Evolutionary conservation across 2,113 vertebrate genomes (phyloP), one percentile per base, ranked within the genome.

Genomic region (Chlorodrepanis virens): DNA sequence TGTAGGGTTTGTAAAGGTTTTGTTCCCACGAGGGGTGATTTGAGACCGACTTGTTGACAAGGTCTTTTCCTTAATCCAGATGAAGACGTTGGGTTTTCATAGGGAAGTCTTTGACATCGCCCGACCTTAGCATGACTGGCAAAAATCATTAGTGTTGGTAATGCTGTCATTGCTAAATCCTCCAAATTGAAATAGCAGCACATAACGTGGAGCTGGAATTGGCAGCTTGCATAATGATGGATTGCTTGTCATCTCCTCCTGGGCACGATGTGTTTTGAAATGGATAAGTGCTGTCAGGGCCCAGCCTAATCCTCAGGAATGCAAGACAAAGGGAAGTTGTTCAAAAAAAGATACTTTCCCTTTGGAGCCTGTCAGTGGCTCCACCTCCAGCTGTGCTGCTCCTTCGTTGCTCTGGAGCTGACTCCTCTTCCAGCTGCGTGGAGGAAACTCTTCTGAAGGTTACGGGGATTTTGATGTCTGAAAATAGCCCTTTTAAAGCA

Each of bases 321-420:
- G 81, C 25, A 23, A 88, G 64, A 82, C 88, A 86, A 91, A 94
- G 92, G 93, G 96, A 95, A 96, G 79, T 76, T 56, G 77, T 70
- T 94, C 45, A 78, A 81, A 92, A 93, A 54, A 44, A 89, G 83
- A 49, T 60, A 44, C 88, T 93, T 96, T 94, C 90, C 92, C 91
- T 94, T 86, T 53, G 72, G 91, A 95, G 83, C 17, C 47, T 16
- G 59, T 16, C 70, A 42, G 53, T 28, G 54, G 64, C 89, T 92
- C 83, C 94, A 39, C 89, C 85, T 72, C 27, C 4, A 8, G 67
- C 78, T 59, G 42, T 9, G 42, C 45, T 61, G 63, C 39, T 86
- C 83, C 2, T 69, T 86, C 61, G 7, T 76, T 76, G 64, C 79
- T 90, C 54, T 10, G 45, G 29, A 87, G 86, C 76, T 24, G 50